phyloP scores from a whole-genome alignment of 2,888 invertebrate genomes.

The Caenorhabditis becei region DNA sequence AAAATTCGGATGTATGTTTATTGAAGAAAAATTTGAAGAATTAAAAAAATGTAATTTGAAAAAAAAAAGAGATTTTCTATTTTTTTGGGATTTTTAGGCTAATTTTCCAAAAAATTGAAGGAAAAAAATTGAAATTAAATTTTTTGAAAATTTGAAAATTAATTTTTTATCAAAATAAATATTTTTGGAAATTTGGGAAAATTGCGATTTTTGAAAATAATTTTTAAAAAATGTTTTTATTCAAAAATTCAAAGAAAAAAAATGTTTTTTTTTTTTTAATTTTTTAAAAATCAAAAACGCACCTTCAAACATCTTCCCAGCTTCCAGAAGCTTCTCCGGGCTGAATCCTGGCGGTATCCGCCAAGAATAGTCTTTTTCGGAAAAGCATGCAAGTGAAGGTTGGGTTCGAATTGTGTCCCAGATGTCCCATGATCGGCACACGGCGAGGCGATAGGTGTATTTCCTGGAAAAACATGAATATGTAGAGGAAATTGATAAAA shows the following conservation, averaged over 20 bases:
- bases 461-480: conserved; percentile 57
- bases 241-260: no score
- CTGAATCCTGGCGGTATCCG: conserved; percentile 70
- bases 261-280: no score
- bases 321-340: conserved; percentile 53
- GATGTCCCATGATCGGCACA: conserved; percentile 59
- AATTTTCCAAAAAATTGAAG: neutral
- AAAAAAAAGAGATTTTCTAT: no score
- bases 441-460: conserved; percentile 76
- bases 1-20: no score
- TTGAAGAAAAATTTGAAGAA: no score
- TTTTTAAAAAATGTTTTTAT: no score
- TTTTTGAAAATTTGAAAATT: neutral
- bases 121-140: neutral
- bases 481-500: neutral
- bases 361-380: conserved; percentile 72
- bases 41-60: no score
- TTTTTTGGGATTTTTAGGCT: no score
- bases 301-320: conserved; percentile 70
- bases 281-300: neutral
- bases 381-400: conserved; percentile 70
- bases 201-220: no score
- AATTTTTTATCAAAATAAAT: neutral
- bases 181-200: no score
- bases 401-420: conserved; percentile 64